A percentile compares a stretch with the other conserved stretches of the same genome.
Conservation (phyloP, 2,797 vertebrate genomes). For the Acridotheres tristis region DNA sequence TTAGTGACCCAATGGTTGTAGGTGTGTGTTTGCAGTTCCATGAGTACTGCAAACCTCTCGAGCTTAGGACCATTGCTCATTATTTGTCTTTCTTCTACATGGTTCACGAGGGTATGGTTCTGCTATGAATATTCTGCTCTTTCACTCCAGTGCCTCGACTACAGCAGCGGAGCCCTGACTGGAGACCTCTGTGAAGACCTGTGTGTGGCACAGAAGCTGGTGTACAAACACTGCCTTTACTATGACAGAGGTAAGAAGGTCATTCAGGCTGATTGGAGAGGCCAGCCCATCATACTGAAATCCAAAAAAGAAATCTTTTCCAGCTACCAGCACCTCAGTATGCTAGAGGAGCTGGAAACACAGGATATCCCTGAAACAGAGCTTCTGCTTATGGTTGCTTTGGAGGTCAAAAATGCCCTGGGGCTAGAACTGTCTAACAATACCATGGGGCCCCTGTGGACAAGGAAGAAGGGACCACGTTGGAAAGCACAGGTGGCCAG, state of each 20-base stretch:
- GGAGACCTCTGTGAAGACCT: slow-evolving; percentile 94
- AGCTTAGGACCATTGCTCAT: background rate
- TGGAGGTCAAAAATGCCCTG: slow-evolving; percentile 89
- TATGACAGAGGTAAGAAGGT: slow-evolving; percentile 95
- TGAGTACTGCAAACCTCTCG: rapidly evolving
- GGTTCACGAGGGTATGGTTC: background rate
- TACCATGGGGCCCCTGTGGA: slow-evolving; percentile 83
- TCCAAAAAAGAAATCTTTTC: slow-evolving; percentile 93
- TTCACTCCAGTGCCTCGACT: slow-evolving; percentile 86
- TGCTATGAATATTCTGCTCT: background rate
- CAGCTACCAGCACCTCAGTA: slow-evolving; percentile 83
- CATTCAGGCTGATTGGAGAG: slow-evolving; percentile 90
- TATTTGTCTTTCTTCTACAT: background rate
- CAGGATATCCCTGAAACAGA: slow-evolving; percentile 83
- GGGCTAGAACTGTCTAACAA: slow-evolving; percentile 81
- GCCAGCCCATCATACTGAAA: slow-evolving; percentile 87
- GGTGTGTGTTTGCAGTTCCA: background rate
- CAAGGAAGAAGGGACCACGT: slow-evolving; percentile 71
- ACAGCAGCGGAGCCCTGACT: slow-evolving; percentile 81
- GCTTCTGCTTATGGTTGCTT: slow-evolving; percentile 86
- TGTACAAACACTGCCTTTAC: slow-evolving; percentile 91
- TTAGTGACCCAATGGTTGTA: rapidly evolving
- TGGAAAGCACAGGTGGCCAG: slow-evolving; percentile 89
- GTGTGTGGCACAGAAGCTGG: slow-evolving; percentile 83
- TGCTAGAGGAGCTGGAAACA: slow-evolving; percentile 81